phyloP scores from a whole-genome alignment of 1,140 invertebrate genomes.

The Apis dorsata region DNA sequence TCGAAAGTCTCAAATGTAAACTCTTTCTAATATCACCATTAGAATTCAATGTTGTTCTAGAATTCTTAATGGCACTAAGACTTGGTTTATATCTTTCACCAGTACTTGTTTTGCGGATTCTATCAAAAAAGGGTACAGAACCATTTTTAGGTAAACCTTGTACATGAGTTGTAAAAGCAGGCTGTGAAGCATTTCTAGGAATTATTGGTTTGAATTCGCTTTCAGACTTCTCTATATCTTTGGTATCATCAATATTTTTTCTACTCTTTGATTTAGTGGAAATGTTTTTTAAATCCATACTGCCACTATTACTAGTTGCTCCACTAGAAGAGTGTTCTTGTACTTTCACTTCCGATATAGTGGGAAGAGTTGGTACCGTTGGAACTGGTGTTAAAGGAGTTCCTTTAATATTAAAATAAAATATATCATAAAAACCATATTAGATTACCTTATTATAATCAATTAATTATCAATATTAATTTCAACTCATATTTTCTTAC shows the following conservation, averaged over 20 bases:
- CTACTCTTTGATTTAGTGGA: slow-evolving; percentile 73
- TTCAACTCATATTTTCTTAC: slow-evolving; percentile 72
- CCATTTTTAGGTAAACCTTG: slow-evolving; percentile 91
- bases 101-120: slow-evolving; percentile 89
- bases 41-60: slow-evolving; percentile 76
- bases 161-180: slow-evolving; percentile 89
- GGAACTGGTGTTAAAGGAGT: slow-evolving; percentile 86
- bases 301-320: slow-evolving; percentile 79
- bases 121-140: slow-evolving; percentile 92
- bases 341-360: slow-evolving; percentile 91
- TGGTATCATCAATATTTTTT: slow-evolving; percentile 76
- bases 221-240: slow-evolving; percentile 74
- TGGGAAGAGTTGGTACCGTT: slow-evolving; percentile 91
- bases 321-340: slow-evolving; percentile 83
- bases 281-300: slow-evolving; percentile 74
- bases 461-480: neutral
- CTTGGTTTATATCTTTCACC: slow-evolving; percentile 89
- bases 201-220: slow-evolving; percentile 81
- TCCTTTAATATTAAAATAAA: slow-evolving; percentile 78
- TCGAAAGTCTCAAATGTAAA: slow-evolving; percentile 81
- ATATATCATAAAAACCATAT: neutral
- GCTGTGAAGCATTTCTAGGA: slow-evolving; percentile 90
- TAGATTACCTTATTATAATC: too few species aligned
- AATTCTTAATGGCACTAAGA: slow-evolving; percentile 86
- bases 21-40: slow-evolving; percentile 82